Evolutionary conservation across 2,113 vertebrate species (phyloP).

Genomic region (Myrmecophaga tridactyla): DNA sequence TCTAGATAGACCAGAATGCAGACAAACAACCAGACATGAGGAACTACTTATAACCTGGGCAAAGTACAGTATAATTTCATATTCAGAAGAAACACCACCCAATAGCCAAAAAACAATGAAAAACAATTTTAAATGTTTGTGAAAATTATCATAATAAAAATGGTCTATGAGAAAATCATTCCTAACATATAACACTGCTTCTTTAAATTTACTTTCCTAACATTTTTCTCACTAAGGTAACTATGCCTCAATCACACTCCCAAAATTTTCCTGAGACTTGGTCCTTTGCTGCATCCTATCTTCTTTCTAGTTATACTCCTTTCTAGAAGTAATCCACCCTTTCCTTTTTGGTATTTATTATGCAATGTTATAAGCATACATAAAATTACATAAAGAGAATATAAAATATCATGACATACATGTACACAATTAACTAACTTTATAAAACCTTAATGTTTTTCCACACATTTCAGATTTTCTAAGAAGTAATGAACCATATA

Average conservation of each 20-base stretch:
- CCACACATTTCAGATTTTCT: background rate
- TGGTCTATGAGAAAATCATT: background rate
- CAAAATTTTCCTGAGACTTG: background rate
- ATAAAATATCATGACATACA: background rate
- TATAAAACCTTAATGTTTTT: background rate
- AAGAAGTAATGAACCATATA: background rate
- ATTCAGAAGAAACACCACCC: background rate
- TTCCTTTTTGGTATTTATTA: background rate
- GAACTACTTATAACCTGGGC: background rate
- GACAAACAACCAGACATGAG: background rate
- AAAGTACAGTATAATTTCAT: background rate
- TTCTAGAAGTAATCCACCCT: background rate
- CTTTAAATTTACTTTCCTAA: background rate
- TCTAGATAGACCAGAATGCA: background rate
- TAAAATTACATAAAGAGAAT: background rate
- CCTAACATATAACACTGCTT: background rate
- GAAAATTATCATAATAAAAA: background rate
- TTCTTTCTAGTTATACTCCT: background rate
- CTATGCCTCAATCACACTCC: background rate
- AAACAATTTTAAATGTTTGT: background rate
- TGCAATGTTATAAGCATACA: background rate
- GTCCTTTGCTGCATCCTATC: background rate
- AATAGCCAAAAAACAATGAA: background rate
- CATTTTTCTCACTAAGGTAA: background rate
- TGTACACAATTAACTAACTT: background rate